Evolutionary conservation across 2,888 invertebrate species (phyloP).

Genomic region (Steinernema scapterisci): DNA sequence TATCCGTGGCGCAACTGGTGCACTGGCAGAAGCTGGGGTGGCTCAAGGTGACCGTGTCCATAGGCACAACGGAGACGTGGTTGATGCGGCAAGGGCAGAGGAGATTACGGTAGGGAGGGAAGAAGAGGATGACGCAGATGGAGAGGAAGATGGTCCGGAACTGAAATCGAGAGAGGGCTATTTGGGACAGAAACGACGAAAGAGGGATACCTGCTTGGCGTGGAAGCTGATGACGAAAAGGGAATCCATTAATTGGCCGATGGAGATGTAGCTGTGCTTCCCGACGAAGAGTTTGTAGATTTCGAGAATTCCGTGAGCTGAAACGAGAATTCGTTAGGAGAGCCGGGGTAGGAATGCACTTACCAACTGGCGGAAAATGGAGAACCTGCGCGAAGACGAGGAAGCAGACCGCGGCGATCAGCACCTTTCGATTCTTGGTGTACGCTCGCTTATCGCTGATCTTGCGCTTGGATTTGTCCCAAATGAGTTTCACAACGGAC

Average conservation of each 20-base stretch:
- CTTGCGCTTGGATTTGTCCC: not conserved
- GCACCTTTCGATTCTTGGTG: not conserved
- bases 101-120: slow-evolving; percentile 7
- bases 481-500: not conserved
- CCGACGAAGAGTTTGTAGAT: not conserved
- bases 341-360: not conserved
- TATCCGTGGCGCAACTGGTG: not conserved
- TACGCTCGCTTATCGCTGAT: not conserved
- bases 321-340: not conserved
- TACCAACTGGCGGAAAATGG: not conserved
- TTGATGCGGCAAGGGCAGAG: not conserved
- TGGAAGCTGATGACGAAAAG: not conserved
- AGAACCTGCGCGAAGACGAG: not conserved
- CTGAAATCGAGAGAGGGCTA: not conserved
- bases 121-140: not conserved
- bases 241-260: not conserved
- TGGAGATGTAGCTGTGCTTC: not conserved
- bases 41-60: not conserved
- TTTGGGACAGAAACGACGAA: not conserved
- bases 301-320: not conserved
- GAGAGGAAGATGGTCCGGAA: slow-evolving; percentile 11
- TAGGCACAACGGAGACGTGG: not conserved
- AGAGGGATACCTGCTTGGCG: not conserved
- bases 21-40: slow-evolving; percentile 14
- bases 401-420: slow-evolving; percentile 3